Evolutionary conservation across 2,113 vertebrate genomes (phyloP), one percentile per base, ranked within the genome.

Genomic region (Taurulus bubalis): DNA sequence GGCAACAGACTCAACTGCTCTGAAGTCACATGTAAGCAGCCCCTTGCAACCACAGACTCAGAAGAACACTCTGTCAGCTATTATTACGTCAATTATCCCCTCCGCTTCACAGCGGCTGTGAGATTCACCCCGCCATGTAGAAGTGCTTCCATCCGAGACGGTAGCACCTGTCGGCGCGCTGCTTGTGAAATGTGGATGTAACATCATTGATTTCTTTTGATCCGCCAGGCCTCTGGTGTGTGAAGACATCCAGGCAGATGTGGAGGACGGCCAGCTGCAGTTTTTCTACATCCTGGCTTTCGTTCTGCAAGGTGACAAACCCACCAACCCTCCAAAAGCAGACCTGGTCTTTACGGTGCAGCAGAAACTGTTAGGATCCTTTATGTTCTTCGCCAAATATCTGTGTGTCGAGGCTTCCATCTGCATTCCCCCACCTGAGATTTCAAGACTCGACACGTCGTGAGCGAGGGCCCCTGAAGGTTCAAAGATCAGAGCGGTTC

Each of bases 221-320:
- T 71, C 62, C 30, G 11, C 30, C 73, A 96, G 94, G 96, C 90
- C 91, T 73, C 87, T 93, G 3, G 89, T 96, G 87, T 93, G 91
- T 36, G 94, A 94, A 38, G 90, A 90, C 79, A 75, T 89, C 58
- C 88, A 93, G 79, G 84, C 87, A 26, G 93, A 91, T 47, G 83
- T 89, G 78, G 93, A 94, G 71, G 92, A 94, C 0, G 88, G 90
- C 45, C 93, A 94, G 85, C 93, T 93, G 71, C 94, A 94, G 82
- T 97, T 96, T 85, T 96, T 96, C 89, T 97, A 97, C 75, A 85
- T 97, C 14, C 90, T 97, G 92, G 95, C 93, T 3, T 97, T 96
- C 65, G 88, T 97, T 47, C 90, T 95, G 55, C 94, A 93, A 96
- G 96, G 96, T 97, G 91, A 87, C 71, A 22, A 0, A 45, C 55